Percentiles rank a stretch among this genome's conserved stretches.
These are phyloP conservation scores for Nemapogon koenigi DNA, from an alignment of 2,888 invertebrate species.

Conservation along the genomic window DNA sequence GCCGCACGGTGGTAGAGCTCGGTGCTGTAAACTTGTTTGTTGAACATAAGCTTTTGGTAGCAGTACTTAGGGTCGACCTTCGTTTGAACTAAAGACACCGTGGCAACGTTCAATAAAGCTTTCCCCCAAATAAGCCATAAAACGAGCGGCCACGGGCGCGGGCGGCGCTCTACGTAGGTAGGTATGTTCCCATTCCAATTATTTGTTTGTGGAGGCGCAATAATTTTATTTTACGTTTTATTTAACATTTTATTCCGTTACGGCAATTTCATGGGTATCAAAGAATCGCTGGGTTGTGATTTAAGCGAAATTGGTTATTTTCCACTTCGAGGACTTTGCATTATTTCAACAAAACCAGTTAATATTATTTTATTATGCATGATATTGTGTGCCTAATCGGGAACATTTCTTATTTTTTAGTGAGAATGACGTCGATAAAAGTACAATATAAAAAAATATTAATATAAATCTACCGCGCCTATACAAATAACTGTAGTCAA, in stretches of 20 bases:
- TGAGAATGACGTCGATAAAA: not conserved
- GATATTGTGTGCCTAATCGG: conserved; percentile 44
- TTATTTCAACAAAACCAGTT: conserved; percentile 39
- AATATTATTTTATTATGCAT: conserved; percentile 55
- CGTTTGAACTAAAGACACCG: conserved; percentile 34
- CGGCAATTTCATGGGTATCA: conserved; percentile 65
- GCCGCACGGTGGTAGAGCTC: conserved; percentile 51
- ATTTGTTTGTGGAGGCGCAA: conserved; percentile 64
- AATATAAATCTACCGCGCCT: too few relatives aligned
- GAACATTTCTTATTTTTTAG: conserved; percentile 17
- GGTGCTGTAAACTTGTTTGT: conserved; percentile 17
- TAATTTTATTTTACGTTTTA: conserved; percentile 66
- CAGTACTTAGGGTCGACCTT: conserved; percentile 34
- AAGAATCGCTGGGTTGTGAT: conserved; percentile 62
- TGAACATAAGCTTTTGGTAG: conserved; percentile 28
- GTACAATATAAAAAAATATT: too few relatives aligned
- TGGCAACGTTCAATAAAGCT: conserved; percentile 62
- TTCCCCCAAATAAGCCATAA: conserved; percentile 65
- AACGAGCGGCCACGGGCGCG: conserved; percentile 57
- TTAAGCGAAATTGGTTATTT: conserved; percentile 62
- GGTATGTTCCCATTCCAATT: conserved; percentile 54
- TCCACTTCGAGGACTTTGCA: conserved; percentile 47
- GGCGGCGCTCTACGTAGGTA: conserved; percentile 31
- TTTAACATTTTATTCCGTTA: conserved; percentile 65
- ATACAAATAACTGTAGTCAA: not conserved